Evolutionary conservation across 2,113 vertebrate genomes (phyloP).

Genomic region (Edolisoma coerulescens): DNA sequence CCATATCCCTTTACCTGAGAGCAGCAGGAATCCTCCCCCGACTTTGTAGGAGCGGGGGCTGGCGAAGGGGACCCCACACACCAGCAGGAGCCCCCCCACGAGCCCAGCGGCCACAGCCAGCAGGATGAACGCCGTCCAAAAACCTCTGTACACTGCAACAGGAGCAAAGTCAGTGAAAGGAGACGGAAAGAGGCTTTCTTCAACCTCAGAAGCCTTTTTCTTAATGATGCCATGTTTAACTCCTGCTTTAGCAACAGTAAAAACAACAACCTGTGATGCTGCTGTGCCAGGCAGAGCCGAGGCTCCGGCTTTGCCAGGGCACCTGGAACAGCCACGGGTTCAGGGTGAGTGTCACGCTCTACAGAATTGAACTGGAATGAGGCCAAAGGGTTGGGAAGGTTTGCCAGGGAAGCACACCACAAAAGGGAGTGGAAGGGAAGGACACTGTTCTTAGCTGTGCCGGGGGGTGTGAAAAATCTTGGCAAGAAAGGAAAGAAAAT

Average conservation of each 20-base stretch:
- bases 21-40: conserved; percentile 80
- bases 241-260: neutral
- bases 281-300: neutral
- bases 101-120: conserved; percentile 72
- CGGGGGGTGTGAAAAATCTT: neutral
- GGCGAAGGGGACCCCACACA: conserved; percentile 82
- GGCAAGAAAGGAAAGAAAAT: neutral
- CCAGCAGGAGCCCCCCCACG: conserved; percentile 78
- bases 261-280: neutral
- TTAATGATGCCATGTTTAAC: neutral
- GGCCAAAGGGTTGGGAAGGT: neutral
- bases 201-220: neutral
- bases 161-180: neutral
- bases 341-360: neutral
- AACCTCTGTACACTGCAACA: conserved; percentile 82
- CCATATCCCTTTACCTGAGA: conserved; percentile 68
- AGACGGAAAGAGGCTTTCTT: neutral
- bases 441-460: neutral
- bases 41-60: conserved; percentile 76
- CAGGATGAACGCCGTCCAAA: conserved; percentile 85
- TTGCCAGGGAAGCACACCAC: neutral
- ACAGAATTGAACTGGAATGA: neutral
- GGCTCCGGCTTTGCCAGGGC: neutral
- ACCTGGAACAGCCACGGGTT: neutral
- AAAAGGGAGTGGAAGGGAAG: neutral